Evolutionary conservation across 2,113 vertebrate genomes (phyloP), one percentile per base, ranked within the genome.

Genomic region (Brachyistius frenatus): DNA sequence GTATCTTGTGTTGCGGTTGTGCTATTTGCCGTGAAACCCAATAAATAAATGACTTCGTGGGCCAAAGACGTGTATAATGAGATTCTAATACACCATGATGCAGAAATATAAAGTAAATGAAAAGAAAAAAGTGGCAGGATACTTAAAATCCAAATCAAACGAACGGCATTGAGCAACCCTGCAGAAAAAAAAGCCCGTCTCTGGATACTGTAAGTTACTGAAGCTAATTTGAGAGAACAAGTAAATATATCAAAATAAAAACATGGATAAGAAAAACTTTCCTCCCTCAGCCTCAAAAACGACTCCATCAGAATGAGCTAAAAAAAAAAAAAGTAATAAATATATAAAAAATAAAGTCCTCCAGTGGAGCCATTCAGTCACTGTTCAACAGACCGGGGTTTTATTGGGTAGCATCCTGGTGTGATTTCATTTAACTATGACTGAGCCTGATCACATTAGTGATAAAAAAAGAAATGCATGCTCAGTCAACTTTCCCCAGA

Each of bases 381-480:
- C 11, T 47, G 50, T 6, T 78, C 66, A 58, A 31, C 76, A 83
- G 65, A 69, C 57, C 52, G 31, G n/a, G 56, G 36, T 35, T 78
- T 60, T 52, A 47, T 70, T 65, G 9, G 39, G n/a, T 16, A 5
- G 61, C 73, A 39, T 64, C 66, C 62, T 47, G 76, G n/a, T 23
- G 32, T 36, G 65, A 44, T 14, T 74, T 56, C 2, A 56, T 73
- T 50, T 50, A 63, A 37, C 61, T 52, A 41, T 76, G 69, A 60
- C 73, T 47, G 50, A 76, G 61, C 67, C 39, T 63, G 77, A 78
- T 75, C 61, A 55, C 49, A 58, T 84, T 62, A 66, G 13, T 2
- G 61, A 73, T 50, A 36, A 65, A 77, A 23, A 31, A 23, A 31
- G 1, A 41, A 53, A 50, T 10, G 10, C 52, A 30, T 0, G 14